Base-by-base conservation (phyloP, 2,113 vertebrate genomes). In the Melospiza georgiana region DNA sequence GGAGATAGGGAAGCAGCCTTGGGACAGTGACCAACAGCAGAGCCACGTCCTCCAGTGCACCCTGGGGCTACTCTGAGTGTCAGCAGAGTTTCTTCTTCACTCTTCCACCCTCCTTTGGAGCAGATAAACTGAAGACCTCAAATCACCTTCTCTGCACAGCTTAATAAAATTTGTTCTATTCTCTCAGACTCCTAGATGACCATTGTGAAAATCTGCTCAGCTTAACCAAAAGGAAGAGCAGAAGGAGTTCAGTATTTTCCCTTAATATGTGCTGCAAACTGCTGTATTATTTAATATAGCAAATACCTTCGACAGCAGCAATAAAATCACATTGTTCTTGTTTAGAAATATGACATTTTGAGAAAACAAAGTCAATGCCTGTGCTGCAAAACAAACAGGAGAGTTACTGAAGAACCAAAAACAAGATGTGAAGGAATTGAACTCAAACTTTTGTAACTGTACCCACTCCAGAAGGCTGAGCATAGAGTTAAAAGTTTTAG, bases 31-130 rank as follows among this genome's bases (percentile, higher is more conserved):
- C 35, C 62, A 73, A 30, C 30, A 86, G 39, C n/a, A 65, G 8
- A 46, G 9, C 16, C 6, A 2, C 41, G 63, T 43, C 68, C 59
- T 77, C 55, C 69, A 58, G 16, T 4, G 4, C 1, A 0, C 14
- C 48, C 22, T 4, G 2, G 19, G 84, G n/a, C 49, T 41, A 49
- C 25, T 19, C 8, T 0, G 0, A 61, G 28, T 3, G 15, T 27
- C 25, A 39, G 18, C 43, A 28, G 27, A 84, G n/a, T 8, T 71
- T 15, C 43, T 59, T 51, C 59, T 62, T n/a, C 22, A 20, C 17
- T 15, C 24, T 59, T 9, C 6, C 5, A 11, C 9, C 21, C 18
- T 37, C 41, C 49, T 51, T 27, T 54, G 39, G 27, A 67, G 25
- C 15, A 48, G 35, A n/a, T 18, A 59, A 69, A 63, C 33, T 24